Conservation (phyloP, 64 coral and sea anemone species). For the Porites lutea region DNA sequence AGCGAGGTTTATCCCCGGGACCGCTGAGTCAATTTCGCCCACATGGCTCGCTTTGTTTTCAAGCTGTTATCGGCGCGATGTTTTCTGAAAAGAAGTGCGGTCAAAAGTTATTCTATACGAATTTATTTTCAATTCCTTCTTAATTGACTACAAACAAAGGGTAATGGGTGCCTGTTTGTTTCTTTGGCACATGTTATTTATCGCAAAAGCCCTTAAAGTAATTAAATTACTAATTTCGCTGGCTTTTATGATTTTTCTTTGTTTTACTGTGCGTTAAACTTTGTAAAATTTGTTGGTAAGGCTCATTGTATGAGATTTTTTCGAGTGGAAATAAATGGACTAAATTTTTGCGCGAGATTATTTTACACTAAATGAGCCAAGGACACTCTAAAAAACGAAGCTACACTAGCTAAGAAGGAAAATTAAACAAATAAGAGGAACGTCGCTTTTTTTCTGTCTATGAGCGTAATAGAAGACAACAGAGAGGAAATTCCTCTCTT, state of each 20-base stretch:
- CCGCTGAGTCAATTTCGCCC: neutral
- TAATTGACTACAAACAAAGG: constrained; percentile 39
- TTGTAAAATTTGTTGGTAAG: neutral
- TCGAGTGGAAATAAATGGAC: too few species aligned
- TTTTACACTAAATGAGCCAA: too few species aligned
- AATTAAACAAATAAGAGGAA: too few species aligned
- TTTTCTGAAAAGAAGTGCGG: constrained; percentile 6
- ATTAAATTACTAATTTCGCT: constrained; percentile 31
- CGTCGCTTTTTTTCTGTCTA: too few species aligned
- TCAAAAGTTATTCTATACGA: constrained; percentile 35
- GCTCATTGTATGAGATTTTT: neutral
- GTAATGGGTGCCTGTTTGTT: neutral
- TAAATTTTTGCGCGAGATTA: neutral
- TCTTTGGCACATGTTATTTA: constrained; percentile 33
- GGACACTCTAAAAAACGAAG: too few species aligned
- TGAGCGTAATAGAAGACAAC: too few species aligned
- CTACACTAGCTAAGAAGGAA: too few species aligned
- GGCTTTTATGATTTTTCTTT: constrained; percentile 42
- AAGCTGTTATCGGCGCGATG: neutral
- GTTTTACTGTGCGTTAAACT: constrained; percentile 12
- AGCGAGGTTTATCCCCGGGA: too few species aligned
- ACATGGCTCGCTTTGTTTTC: neutral
- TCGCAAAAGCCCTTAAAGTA: neutral
- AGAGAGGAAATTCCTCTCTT: neutral
- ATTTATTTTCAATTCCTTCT: constrained; percentile 21